These are phyloP conservation scores for Dynastes tityus DNA, from an alignment of 2,888 invertebrate species.

Conservation along the genomic window DNA sequence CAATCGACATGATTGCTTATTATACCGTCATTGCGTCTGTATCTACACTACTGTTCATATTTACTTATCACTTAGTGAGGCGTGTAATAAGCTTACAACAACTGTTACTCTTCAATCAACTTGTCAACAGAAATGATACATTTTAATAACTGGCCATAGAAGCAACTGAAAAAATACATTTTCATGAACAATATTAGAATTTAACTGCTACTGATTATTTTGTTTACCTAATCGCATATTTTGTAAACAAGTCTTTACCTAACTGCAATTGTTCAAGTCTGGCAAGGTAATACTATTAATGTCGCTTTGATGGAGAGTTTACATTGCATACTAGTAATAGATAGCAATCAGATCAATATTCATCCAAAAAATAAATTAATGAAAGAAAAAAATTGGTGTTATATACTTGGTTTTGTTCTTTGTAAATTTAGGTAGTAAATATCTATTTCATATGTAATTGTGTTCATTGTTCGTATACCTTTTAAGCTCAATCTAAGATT, in stretches of 20 bases:
- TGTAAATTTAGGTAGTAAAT: no score
- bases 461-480: no score
- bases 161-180: conserved; percentile 34
- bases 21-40: conserved; percentile 45
- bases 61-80: conserved; percentile 67
- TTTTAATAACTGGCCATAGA: conserved; percentile 34
- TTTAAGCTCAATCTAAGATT: no score
- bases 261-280: neutral
- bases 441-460: no score
- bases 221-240: conserved; percentile 10
- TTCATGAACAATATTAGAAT: conserved; percentile 39
- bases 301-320: no score
- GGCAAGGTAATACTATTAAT: neutral
- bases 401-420: no score
- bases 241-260: neutral
- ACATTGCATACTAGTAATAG: no score
- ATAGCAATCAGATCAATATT: no score
- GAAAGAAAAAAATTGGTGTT: no score
- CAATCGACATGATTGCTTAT: conserved; percentile 49
- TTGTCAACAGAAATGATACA: conserved; percentile 49
- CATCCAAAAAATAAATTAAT: no score
- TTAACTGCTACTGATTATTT: conserved; percentile 24
- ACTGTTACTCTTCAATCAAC: conserved; percentile 57
- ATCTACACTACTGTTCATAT: conserved; percentile 62
- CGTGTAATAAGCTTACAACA: conserved; percentile 66